Evolutionary conservation across 2,113 vertebrate genomes (phyloP).

Genomic region (Zosterops borbonicus): DNA sequence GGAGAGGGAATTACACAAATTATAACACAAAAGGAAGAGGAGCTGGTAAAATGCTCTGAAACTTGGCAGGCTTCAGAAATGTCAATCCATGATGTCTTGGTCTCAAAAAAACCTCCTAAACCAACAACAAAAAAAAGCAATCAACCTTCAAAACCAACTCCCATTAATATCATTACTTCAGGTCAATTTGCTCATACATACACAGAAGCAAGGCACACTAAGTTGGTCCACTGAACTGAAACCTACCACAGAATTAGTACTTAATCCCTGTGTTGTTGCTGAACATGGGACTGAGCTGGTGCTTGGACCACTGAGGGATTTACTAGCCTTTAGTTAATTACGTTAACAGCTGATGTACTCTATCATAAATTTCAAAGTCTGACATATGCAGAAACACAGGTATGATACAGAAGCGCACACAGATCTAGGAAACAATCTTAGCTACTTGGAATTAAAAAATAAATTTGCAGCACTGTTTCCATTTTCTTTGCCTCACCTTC

Average conservation of each 20-base stretch:
- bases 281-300: not conserved
- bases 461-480: not conserved
- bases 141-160: not conserved
- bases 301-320: not conserved
- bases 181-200: not conserved
- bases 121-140: not conserved
- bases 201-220: not conserved
- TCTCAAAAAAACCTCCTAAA: not conserved
- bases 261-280: not conserved
- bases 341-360: not conserved
- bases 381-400: not conserved
- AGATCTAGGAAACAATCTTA: not conserved
- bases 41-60: not conserved
- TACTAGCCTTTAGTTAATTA: not conserved
- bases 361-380: not conserved
- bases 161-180: not conserved
- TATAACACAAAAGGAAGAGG: not conserved
- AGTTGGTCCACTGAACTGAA: not conserved
- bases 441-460: not conserved
- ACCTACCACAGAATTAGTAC: not conserved
- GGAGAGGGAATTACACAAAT: not conserved
- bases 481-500: not conserved
- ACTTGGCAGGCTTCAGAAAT: not conserved
- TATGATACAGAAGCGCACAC: rapidly evolving
- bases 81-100: not conserved